Base-by-base conservation (phyloP, 1,140 invertebrate genomes). In the Meloidogyne hapla region DNA sequence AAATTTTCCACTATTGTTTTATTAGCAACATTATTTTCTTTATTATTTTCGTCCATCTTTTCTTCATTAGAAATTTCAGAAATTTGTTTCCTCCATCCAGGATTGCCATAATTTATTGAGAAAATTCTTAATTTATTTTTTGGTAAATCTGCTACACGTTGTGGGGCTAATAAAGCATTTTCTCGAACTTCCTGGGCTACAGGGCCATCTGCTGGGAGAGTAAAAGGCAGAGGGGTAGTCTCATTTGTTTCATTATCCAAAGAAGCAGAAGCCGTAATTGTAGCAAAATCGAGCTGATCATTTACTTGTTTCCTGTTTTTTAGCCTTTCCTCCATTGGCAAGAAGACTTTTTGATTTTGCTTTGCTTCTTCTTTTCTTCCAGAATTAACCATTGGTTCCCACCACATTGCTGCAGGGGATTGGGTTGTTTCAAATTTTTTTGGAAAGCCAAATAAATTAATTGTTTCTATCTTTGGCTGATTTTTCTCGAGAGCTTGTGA, bases 91-190 rank as follows among this genome's bases (percentile, higher is more conserved):
- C 48, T 56, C 48, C 18, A n/a, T 8, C 8, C 48, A 3, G 18
- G n/a, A 56, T 56, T 56, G 12, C 48, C 48, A 56, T 56, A 56
- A 56, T 56, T 56, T 56, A 56, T n/a, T n/a, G 48, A 56, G n/a
- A n/a, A 56, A 56, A 56, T 56, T n/a, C 48, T 4, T 18, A 56
- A 56, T 56, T 56, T 56, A 56, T 56, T 56, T 9, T 56, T 56
- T 1, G n/a, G 18, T 56, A 56, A n/a, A 56, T 0, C 12, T n/a
- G 18, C 48, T n/a, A 6, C n/a, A n/a, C 48, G 18, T 56, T 56
- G 18, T 6, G 18, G 48, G n/a, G n/a, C 48, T 56, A 56, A 56
- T n/a, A 56, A 56, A n/a, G 48, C 48, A 56, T 56, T 56, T n/a
- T 56, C 48, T 56, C n/a, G n/a, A 56, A 56, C 48, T 56, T 56